phyloP scores from a whole-genome alignment of 2,797 vertebrate species.

The Coranthus polyacanthus region DNA sequence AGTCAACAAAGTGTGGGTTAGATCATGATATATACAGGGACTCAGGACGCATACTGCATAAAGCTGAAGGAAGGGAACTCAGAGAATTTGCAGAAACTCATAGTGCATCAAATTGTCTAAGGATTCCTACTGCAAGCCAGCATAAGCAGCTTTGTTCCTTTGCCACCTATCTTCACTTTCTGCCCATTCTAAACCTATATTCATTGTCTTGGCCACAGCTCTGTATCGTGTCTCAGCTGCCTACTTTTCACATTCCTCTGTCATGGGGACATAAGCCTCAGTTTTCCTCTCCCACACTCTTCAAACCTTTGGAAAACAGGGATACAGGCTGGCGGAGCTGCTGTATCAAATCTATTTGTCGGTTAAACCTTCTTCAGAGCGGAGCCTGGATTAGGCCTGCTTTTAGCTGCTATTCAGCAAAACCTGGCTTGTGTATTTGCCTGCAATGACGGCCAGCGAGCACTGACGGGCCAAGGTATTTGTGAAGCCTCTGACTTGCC shows the following conservation, averaged over 20 bases:
- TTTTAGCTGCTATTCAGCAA: slow-evolving; percentile 50
- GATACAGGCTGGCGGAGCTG: slow-evolving; percentile 38
- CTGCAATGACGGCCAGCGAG: slow-evolving; percentile 20
- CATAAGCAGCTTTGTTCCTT: slow-evolving; percentile 62
- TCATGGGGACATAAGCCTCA: slow-evolving; percentile 54
- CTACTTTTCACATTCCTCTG: slow-evolving; percentile 64
- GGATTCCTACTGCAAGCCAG: slow-evolving; percentile 45
- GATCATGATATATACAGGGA: not conserved
- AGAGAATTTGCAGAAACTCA: slow-evolving; percentile 44
- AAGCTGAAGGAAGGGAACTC: slow-evolving; percentile 29
- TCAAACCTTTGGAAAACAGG: slow-evolving; percentile 48
- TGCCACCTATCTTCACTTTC: slow-evolving; percentile 59
- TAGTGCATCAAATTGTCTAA: slow-evolving; percentile 43
- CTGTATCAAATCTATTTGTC: slow-evolving; percentile 73
- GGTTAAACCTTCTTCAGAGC: slow-evolving; percentile 57
- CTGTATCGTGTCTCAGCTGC: slow-evolving; percentile 51
- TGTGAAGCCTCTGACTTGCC: slow-evolving; percentile 33
- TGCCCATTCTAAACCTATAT: slow-evolving; percentile 57
- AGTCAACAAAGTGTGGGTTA: slow-evolving; percentile 32
- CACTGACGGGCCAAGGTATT: slow-evolving; percentile 43
- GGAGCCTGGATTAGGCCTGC: slow-evolving; percentile 56
- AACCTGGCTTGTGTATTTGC: slow-evolving; percentile 36
- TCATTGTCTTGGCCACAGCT: slow-evolving; percentile 54
- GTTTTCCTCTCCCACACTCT: slow-evolving; percentile 69
- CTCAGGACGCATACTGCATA: slow-evolving; percentile 7